Conservation (phyloP, 1,140 invertebrate species). For the Pemphigus obesinymphae region DNA sequence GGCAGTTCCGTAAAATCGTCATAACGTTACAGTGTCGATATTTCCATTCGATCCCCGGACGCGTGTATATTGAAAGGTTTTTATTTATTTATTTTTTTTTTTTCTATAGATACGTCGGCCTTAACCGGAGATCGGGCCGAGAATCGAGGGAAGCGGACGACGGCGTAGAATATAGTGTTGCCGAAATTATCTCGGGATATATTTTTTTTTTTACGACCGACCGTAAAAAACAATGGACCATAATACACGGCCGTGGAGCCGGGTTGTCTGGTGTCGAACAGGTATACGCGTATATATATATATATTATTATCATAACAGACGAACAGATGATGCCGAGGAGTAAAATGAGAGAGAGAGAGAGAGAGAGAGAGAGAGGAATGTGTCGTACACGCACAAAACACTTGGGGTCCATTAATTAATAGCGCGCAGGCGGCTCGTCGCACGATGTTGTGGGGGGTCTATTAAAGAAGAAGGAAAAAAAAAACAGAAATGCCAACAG, state of each 20-base stretch:
- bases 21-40: too few species aligned
- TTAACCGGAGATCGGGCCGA: not conserved
- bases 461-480: conserved; percentile 12
- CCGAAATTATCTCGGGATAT: conserved; percentile 21
- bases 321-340: not conserved
- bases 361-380: not conserved
- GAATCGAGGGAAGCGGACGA: not conserved
- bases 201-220: conserved; percentile 22
- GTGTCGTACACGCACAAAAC: conserved; percentile 25
- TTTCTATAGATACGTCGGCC: not conserved
- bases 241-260: conserved; percentile 2
- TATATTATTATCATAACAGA: too few species aligned
- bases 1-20: too few species aligned
- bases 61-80: not conserved
- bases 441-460: conserved; percentile 29
- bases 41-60: not conserved
- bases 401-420: conserved; percentile 37
- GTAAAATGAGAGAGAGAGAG: not conserved
- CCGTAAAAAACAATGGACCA: conserved; percentile 30
- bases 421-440: conserved; percentile 32
- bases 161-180: not conserved
- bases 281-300: too few species aligned
- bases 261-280: conserved; percentile 22
- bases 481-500: conserved; percentile 39
- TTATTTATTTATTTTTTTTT: not conserved